Conservation (phyloP, 2,888 invertebrate genomes). For the Agrotis clavis region DNA sequence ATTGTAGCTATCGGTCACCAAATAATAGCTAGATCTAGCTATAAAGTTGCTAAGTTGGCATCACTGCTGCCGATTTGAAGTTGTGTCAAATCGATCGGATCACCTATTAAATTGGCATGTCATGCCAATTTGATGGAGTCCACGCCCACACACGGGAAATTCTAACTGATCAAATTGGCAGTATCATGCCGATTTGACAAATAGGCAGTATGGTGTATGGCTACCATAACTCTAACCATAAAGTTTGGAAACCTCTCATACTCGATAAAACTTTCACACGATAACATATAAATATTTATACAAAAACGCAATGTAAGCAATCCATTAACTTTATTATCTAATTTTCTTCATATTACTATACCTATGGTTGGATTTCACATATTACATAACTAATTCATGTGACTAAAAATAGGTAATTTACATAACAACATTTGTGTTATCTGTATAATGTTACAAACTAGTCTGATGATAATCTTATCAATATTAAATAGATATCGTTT, state of each 20-base stretch:
- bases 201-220: too few species aligned
- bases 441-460: slow-evolving; percentile 29
- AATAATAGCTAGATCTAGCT: too few species aligned
- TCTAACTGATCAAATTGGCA: too few species aligned
- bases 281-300: slow-evolving; percentile 38
- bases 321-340: slow-evolving; percentile 37
- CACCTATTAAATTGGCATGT: too few species aligned
- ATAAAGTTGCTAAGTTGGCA: too few species aligned
- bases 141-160: too few species aligned
- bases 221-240: not conserved
- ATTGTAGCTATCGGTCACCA: too few species aligned
- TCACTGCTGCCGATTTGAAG: too few species aligned
- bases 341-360: slow-evolving; percentile 21
- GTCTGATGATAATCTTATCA: slow-evolving; percentile 34
- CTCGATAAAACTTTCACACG: slow-evolving; percentile 49
- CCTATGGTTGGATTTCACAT: slow-evolving; percentile 31
- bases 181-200: too few species aligned
- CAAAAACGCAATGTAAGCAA: slow-evolving; percentile 43
- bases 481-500: slow-evolving; percentile 32
- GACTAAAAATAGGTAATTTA: slow-evolving; percentile 47
- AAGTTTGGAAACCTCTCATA: slow-evolving; percentile 17
- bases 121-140: too few species aligned
- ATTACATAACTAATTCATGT: slow-evolving; percentile 54
- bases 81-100: too few species aligned
- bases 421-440: slow-evolving; percentile 23